Evolutionary conservation across 2,888 invertebrate species (phyloP).

Genomic region (Pterostichus niger): DNA sequence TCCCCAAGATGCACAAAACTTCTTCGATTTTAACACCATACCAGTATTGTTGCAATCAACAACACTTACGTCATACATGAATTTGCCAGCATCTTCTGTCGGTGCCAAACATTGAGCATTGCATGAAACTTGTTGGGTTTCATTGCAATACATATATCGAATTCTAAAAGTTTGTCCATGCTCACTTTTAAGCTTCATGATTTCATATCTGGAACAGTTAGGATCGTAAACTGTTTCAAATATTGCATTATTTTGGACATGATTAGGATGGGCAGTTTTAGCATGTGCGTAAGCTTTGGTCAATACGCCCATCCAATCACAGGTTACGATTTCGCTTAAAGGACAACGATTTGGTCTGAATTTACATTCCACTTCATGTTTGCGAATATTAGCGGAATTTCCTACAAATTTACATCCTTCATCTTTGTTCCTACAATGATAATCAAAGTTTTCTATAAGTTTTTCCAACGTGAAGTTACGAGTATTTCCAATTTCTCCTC

Average conservation of each 20-base stretch:
- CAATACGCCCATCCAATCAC: conserved; percentile 69
- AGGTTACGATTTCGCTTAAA: conserved; percentile 67
- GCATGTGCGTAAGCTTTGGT: conserved; percentile 68
- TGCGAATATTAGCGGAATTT: conserved; percentile 65
- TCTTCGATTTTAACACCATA: conserved; percentile 51
- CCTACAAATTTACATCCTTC: conserved; percentile 71
- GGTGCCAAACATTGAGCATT: conserved; percentile 72
- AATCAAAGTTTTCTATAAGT: conserved; percentile 71
- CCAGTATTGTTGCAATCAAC: conserved; percentile 69
- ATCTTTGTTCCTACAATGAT: conserved; percentile 72
- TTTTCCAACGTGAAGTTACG: conserved; percentile 73
- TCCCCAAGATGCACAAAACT: conserved; percentile 42
- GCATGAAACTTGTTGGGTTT: conserved; percentile 70
- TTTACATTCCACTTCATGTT: conserved; percentile 69
- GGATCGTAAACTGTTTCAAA: conserved; percentile 71
- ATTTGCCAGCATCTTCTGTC: conserved; percentile 70
- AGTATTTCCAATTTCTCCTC: conserved; percentile 70
- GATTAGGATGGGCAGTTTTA: conserved; percentile 69
- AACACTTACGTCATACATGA: conserved; percentile 73
- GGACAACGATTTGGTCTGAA: conserved; percentile 69
- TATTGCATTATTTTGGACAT: conserved; percentile 68
- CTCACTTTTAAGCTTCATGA: conserved; percentile 69
- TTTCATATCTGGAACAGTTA: conserved; percentile 68
- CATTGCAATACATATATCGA: conserved; percentile 70
- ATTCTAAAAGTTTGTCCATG: conserved; percentile 71